phyloP scores from a whole-genome alignment of 2,888 invertebrate species.

The Leptothorax acervorum region DNA sequence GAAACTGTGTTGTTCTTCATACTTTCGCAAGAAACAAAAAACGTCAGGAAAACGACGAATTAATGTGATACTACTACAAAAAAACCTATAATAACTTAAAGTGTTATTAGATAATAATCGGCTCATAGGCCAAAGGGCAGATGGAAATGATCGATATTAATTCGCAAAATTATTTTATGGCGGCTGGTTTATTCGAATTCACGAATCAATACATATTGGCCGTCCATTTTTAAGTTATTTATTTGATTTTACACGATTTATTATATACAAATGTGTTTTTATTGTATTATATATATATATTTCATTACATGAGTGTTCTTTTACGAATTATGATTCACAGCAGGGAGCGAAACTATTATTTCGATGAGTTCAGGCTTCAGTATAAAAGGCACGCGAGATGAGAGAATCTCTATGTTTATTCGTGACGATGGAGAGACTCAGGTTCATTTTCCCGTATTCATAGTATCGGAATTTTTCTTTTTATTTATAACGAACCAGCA shows the following conservation, averaged over 20 bases:
- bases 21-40: background rate
- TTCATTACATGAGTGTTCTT: background rate
- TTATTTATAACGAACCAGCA: background rate
- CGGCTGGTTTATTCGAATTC: background rate
- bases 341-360: background rate
- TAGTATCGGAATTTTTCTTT: constrained; percentile 18
- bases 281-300: background rate
- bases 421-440: background rate
- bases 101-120: background rate
- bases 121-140: background rate
- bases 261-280: background rate
- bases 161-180: background rate
- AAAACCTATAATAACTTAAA: background rate
- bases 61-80: background rate
- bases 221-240: background rate
- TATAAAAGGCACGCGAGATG: background rate
- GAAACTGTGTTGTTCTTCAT: background rate
- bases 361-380: background rate
- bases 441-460: constrained; percentile 27
- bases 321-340: background rate
- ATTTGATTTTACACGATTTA: background rate
- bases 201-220: background rate
- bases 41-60: background rate
- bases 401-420: constrained; percentile 12
- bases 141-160: background rate